phyloP scores from a whole-genome alignment of 2,113 vertebrate species.

The Gasterosteus aculeatus region DNA sequence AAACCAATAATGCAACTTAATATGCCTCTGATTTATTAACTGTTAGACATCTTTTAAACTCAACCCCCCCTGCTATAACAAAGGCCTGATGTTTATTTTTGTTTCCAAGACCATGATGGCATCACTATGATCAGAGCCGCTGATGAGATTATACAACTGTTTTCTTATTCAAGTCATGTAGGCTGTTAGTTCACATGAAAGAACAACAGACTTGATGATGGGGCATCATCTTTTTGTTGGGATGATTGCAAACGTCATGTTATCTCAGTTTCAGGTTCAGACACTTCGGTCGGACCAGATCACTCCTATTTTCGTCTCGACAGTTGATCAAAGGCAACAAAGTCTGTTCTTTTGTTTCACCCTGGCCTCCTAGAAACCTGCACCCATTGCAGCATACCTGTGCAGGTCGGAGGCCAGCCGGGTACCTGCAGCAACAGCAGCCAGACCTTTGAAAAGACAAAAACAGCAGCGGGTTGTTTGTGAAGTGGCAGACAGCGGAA shows the following conservation, averaged over 20 bases:
- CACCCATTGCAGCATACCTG: conserved; percentile 19
- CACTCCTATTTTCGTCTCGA: conserved; percentile 18
- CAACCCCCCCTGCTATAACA: not conserved
- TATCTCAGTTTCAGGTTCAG: conserved; percentile 15
- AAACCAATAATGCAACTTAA: not conserved
- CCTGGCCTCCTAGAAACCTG: conserved; percentile 37
- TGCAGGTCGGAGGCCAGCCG: not conserved
- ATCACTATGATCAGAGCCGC: not conserved
- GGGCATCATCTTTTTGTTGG: not conserved
- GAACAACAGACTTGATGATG: not conserved
- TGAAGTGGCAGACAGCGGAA: conserved; percentile 68
- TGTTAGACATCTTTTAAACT: not conserved
- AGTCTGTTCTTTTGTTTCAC: conserved; percentile 9
- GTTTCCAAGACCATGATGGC: not conserved
- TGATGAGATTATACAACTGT: not conserved
- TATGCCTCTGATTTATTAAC: not conserved
- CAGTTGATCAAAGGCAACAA: conserved; percentile 33
- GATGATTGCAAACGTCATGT: not conserved
- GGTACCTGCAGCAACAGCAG: conserved; percentile 15
- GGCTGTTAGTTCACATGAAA: not conserved
- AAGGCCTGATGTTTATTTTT: not conserved
- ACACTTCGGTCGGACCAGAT: not conserved
- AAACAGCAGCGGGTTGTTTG: conserved; percentile 53
- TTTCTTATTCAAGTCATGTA: not conserved
- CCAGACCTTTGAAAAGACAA: conserved; percentile 4